Conservation (phyloP, 2,113 vertebrate species). For the Heterotilapia buettikoferi region DNA sequence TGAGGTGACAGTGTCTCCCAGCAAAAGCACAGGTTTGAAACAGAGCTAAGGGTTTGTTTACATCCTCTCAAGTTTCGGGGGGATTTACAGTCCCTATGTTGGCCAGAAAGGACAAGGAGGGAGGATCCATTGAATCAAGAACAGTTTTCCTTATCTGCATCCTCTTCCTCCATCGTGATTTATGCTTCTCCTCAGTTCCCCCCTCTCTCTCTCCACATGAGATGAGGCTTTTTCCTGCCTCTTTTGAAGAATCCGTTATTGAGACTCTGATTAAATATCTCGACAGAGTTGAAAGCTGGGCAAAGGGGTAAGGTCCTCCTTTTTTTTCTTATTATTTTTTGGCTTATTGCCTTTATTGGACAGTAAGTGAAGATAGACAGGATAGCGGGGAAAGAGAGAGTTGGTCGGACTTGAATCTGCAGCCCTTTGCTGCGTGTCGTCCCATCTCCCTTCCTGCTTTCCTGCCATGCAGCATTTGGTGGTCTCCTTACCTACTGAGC, state of each 20-base stretch:
- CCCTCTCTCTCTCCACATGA: not conserved
- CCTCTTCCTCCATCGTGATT: not conserved
- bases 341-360: not conserved
- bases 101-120: not conserved
- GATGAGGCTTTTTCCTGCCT: not conserved
- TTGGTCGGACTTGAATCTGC: not conserved
- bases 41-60: slow-evolving; percentile 44
- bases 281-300: not conserved
- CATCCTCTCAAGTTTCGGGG: slow-evolving; percentile 43
- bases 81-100: slow-evolving; percentile 43
- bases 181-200: not conserved
- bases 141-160: not conserved
- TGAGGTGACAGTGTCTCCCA: not conserved
- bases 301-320: not conserved
- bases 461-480: not conserved
- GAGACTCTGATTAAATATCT: not conserved
- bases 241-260: not conserved
- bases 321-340: not conserved
- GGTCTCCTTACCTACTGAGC: not conserved
- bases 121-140: not conserved
- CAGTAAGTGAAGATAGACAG: not conserved
- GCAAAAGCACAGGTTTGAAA: not conserved
- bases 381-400: not conserved
- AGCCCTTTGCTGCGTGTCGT: not conserved
- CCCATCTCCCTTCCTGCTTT: not conserved